Base-by-base conservation (phyloP, 1,140 invertebrate species). In the Meloidogyne chitwoodi region DNA sequence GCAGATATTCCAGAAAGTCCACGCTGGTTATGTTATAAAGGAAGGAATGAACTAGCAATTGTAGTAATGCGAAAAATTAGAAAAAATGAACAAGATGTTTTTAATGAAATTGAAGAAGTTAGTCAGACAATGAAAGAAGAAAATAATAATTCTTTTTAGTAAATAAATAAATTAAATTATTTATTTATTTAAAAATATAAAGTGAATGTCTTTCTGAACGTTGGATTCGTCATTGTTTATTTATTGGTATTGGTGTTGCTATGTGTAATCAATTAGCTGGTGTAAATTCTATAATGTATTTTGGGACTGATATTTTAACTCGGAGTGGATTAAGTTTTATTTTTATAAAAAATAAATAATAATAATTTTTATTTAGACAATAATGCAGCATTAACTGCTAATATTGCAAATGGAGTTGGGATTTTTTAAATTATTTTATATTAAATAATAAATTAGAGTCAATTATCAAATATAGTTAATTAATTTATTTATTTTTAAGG, bases 221-320 rank as follows among this genome's bases (percentile, higher is more conserved):
- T 22, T 73, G 71, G 71, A 44, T 73, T 56, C 71, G 56, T 14
- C 56, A 48, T 34, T 73, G 71, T 63, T 24, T 73, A 64, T 63
- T 73, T 34, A 73, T 73, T 63, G 71, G 71, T 48, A 73, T 56
- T 64, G 71, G 70, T 27, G 24, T 73, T 27, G 71, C 71, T 14
- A 63, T 73, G 71, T 73, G 71, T 34, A 73, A 73, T 31, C 71
- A 73, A 64, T 34, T 73, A 22, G 71, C 71, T 14, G 71, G 71
- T n/a, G 71, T 73, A 27, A 73, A 73, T 64, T 73, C 71, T 31
- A 73, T 73, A 34, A 73, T 73, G 71, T 73, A 73, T 64, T 73
- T 34, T 34, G 71, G 71, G 19, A 73, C 71, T 0, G 56, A 73
- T 34, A 73, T 73, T 29, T 64, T 73, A 12, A 56, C 56, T 19